Base-by-base conservation (phyloP, 2,797 vertebrate species). In the Fistularia commersonii region DNA sequence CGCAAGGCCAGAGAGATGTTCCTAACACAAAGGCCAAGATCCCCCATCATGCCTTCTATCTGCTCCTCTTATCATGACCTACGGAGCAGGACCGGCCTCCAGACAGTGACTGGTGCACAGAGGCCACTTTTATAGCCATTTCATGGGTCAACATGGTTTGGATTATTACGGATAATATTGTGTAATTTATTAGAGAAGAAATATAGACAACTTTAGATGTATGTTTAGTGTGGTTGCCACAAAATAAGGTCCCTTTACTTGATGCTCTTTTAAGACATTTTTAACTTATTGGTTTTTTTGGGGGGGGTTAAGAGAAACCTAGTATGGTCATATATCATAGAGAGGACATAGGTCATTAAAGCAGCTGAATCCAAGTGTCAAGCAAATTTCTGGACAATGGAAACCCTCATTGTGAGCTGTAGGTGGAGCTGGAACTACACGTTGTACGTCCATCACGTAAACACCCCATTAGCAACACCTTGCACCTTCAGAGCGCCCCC, bases 191-290 rank as follows among this genome's bases (percentile, higher is more conserved):
- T 89, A 90, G 86, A 87, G 63, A 80, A 81, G 51, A 82, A 82
- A 80, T 61, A 71, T 89, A 88, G 80, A 81, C 51, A 73, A 69
- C 64, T 85, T 63, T 87, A 87, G 86, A 80, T 88, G 80, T 88
- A 80, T 73, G 81, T 89, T 87, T 90, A 87, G 88, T 85, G 85
- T 88, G 78, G 87, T 86, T 85, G 79, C 77, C 78, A 81, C 80
- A 85, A 86, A 88, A 87, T 88, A 90, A 87, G 86, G 86, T 91
- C 90, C 90, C 90, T 91, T 91, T 90, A 91, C 87, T 88, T 83
- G 78, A 88, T 80, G 72, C 77, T 79, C 76, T 77, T 85, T 74
- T 64, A 61, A 66, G 74, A 60, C 14, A 39, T 76, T 79, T 81
- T 80, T 71, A 79, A 73, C 48, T 80, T 74, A 64, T 69, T 76